Percentiles rank a stretch among this genome's conserved stretches.
Conservation (phyloP, 2,888 invertebrate species). For the Brachycybe producta region DNA sequence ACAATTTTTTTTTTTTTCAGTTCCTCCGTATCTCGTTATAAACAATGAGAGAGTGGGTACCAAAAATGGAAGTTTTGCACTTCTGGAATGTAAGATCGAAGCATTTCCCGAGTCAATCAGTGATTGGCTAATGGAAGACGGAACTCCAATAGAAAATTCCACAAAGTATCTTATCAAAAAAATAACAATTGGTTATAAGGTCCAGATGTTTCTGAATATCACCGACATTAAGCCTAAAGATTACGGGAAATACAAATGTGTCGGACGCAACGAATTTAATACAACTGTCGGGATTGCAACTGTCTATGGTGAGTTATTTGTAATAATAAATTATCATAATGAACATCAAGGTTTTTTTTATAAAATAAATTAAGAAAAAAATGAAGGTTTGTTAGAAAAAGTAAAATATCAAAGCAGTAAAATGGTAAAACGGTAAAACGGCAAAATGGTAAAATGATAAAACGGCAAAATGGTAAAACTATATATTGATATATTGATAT, state of each 20-base stretch:
- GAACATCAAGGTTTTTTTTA: too few relatives aligned
- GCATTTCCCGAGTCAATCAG: slow-evolving; percentile 73
- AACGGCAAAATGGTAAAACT: too few relatives aligned
- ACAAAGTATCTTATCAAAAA: slow-evolving; percentile 42
- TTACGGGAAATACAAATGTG: slow-evolving; percentile 24
- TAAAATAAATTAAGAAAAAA: too few relatives aligned
- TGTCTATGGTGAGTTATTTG: slow-evolving; percentile 22
- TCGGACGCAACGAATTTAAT: slow-evolving; percentile 24
- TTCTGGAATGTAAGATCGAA: slow-evolving; percentile 59
- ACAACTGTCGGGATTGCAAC: slow-evolving; percentile 24
- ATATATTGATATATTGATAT: too few relatives aligned
- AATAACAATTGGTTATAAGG: background rate
- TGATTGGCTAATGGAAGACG: slow-evolving; percentile 71
- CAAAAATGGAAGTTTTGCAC: slow-evolving; percentile 41
- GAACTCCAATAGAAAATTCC: slow-evolving; percentile 52
- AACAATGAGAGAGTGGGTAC: background rate
- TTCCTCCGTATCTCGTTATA: slow-evolving; percentile 11
- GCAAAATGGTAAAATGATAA: too few relatives aligned
- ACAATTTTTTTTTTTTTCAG: slow-evolving; percentile 9
- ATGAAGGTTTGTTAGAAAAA: too few relatives aligned
- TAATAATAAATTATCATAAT: too few relatives aligned
- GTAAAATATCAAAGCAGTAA: too few relatives aligned
- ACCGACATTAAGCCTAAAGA: slow-evolving; percentile 22
- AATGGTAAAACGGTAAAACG: too few relatives aligned
- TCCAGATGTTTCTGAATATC: slow-evolving; percentile 23